Evolutionary conservation across 2,797 vertebrate genomes (phyloP), one percentile per base, ranked within the genome.

Genomic region (Molossus alvarezi): DNA sequence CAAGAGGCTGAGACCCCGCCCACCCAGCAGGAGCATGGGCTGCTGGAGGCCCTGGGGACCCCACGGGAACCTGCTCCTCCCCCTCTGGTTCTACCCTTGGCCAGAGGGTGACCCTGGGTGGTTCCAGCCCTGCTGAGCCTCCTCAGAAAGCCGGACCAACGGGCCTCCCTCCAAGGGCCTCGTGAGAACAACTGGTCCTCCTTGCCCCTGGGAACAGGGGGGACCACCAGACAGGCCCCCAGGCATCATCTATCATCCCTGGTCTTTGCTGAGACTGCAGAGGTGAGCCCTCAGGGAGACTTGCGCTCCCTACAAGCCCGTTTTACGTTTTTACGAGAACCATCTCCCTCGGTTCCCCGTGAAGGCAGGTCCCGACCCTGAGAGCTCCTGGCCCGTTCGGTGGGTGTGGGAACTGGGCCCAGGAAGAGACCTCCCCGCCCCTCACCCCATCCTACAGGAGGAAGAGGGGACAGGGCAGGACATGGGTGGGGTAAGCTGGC

Each of bases 271-370:
- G 12, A n/a, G 37, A 33, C n/a, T 71, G 67, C 53, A 1, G 15
- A 41, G 65, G 51, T 21, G n/a, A 33, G 21, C 21, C 62, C 64
- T 65, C 17, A 13, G 23, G 48, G 21, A 18, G 23, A 57, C n/a
- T 1, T 1, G 1, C 55, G 51, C 14, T 53, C 64, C 23, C 10
- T n/a, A 0, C 6, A 4, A 2, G 51, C 33, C 23, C 1, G 5
- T 41, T 55, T 57, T 15, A 10, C 65, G 27, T 3, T 41, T 55
- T 57, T 15, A 10, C 65, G 27, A 6, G n/a, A 71, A 20, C 51
- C 51, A 11, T 53, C 81, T 33, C 3, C 14, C 37, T 8, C 0
- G 0, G 48, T 9, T 13, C 12, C 81, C 45, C 29, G 7, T 48
- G 11, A 64, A 64, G 41, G 58, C 7, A 29, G 41, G 25, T n/a